Conservation (phyloP, 2,888 invertebrate genomes). For the Heliothis peltigera region DNA sequence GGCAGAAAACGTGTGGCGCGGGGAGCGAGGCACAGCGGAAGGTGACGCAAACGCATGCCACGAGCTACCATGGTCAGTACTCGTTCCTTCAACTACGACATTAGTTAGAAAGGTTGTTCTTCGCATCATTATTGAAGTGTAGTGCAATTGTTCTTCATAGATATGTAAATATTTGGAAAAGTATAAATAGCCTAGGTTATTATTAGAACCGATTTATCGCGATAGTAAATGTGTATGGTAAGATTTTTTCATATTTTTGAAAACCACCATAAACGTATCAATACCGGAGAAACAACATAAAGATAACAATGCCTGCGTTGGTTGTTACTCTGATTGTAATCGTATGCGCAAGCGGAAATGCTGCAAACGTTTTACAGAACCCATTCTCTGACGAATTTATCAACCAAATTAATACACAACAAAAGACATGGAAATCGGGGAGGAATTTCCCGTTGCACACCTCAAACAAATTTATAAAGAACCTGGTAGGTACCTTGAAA, state of each 20-base stretch:
- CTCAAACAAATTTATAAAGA: slow-evolving; percentile 90
- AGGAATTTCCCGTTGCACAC: slow-evolving; percentile 92
- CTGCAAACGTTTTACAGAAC: slow-evolving; percentile 71
- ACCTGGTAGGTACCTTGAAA: slow-evolving; percentile 93
- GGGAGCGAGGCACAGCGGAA: background rate
- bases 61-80: background rate
- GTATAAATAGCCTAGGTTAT: too few species aligned
- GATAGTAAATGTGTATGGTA: slow-evolving; percentile 4
- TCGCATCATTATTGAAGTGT: background rate
- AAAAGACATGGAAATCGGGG: slow-evolving; percentile 94
- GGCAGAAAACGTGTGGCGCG: background rate
- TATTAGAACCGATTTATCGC: slow-evolving; percentile 2
- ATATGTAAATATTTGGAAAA: too few species aligned
- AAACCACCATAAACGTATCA: background rate
- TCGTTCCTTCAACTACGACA: background rate
- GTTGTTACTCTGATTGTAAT: slow-evolving; percentile 67
- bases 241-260: background rate
- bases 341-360: slow-evolving; percentile 66
- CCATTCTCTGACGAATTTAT: slow-evolving; percentile 93
- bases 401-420: slow-evolving; percentile 91
- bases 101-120: background rate
- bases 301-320: slow-evolving; percentile 69
- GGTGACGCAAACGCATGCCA: background rate
- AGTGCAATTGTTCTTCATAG: background rate
- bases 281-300: slow-evolving; percentile 56